Evolutionary conservation across 53 echinoderm and acorn worm species (phyloP).

Genomic region (Glandiceps talaboti): DNA sequence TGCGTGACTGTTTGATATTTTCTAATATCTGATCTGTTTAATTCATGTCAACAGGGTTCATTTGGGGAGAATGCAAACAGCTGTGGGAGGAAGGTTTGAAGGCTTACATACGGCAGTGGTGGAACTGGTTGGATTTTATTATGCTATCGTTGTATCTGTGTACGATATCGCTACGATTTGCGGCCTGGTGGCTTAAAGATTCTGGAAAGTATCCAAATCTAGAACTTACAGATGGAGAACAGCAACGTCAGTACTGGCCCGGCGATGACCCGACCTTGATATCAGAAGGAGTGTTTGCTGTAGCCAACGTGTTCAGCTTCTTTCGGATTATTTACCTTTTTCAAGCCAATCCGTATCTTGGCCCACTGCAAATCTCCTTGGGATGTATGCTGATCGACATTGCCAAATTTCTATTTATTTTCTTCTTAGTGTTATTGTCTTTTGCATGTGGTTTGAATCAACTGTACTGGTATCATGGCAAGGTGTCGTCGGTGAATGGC

Average conservation of each 20-base stretch:
- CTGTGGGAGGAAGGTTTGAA: conserved; percentile 92
- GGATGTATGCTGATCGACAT: conserved; percentile 99
- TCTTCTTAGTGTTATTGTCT: conserved; percentile 78
- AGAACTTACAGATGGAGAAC: not conserved
- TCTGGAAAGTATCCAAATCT: not conserved
- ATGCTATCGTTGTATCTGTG: conserved; percentile 85
- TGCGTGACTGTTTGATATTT: no score
- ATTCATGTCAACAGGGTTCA: conserved; percentile 94
- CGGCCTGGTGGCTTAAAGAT: conserved; percentile 14
- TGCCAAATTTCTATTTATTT: conserved; percentile 88
- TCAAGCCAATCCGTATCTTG: conserved; percentile 82
- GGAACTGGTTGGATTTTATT: conserved; percentile 97
- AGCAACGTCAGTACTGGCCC: conserved; percentile 33
- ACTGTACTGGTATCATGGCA: conserved; percentile 51
- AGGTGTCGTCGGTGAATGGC: no score
- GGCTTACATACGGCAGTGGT: conserved; percentile 97
- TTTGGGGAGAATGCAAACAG: conserved; percentile 94
- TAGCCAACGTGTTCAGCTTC: conserved; percentile 97
- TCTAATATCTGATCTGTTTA: no score
- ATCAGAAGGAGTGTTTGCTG: conserved; percentile 84
- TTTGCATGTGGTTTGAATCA: conserved; percentile 96
- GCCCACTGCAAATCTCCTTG: conserved; percentile 88
- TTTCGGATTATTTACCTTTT: conserved; percentile 94
- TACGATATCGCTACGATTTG: conserved; percentile 62
- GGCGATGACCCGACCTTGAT: conserved; percentile 62